Evolutionary conservation across 2,888 invertebrate genomes (phyloP).

Genomic region (Muscina levida): DNA sequence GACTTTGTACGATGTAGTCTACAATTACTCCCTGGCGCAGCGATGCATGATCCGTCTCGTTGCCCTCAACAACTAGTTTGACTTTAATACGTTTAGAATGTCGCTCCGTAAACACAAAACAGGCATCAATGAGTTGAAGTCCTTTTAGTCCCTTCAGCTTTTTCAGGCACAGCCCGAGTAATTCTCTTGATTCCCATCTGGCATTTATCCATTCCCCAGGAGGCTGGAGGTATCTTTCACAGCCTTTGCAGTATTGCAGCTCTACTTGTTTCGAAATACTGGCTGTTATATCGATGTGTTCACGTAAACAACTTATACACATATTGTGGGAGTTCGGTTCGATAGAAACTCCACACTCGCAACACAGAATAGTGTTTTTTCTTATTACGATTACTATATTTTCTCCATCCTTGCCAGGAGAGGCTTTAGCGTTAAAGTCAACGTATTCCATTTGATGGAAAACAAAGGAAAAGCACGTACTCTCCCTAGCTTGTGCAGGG

Average conservation of each 20-base stretch:
- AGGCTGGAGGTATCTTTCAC: slow-evolving; percentile 97
- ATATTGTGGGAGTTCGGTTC: slow-evolving; percentile 98
- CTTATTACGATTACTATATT: slow-evolving; percentile 16
- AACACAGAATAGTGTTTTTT: slow-evolving; percentile 84
- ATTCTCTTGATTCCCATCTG: slow-evolving; percentile 92
- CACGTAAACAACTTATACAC: slow-evolving; percentile 96
- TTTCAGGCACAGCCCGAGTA: slow-evolving; percentile 94
- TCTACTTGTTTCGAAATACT: slow-evolving; percentile 96
- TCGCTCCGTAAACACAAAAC: slow-evolving; percentile 99
- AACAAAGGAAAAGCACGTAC: no score
- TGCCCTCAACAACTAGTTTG: slow-evolving; percentile 73
- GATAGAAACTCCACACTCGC: slow-evolving; percentile 95
- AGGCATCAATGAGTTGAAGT: slow-evolving; percentile 96
- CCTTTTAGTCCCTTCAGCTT: slow-evolving; percentile 93
- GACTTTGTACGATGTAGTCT: slow-evolving; percentile 93
- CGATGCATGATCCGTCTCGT: slow-evolving; percentile 86
- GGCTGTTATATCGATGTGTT: slow-evolving; percentile 96
- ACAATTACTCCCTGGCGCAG: slow-evolving; percentile 95
- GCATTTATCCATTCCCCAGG: slow-evolving; percentile 93
- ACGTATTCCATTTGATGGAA: slow-evolving; percentile 61
- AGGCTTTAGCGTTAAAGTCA: slow-evolving; percentile 51
- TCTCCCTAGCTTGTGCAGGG: no score
- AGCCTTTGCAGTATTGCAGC: slow-evolving; percentile 93
- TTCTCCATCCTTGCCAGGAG: slow-evolving; percentile 12
- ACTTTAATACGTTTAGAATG: slow-evolving; percentile 87